These are phyloP conservation scores for Fopius arisanus DNA, from an alignment of 1,140 invertebrate genomes.

Conservation along the genomic window DNA sequence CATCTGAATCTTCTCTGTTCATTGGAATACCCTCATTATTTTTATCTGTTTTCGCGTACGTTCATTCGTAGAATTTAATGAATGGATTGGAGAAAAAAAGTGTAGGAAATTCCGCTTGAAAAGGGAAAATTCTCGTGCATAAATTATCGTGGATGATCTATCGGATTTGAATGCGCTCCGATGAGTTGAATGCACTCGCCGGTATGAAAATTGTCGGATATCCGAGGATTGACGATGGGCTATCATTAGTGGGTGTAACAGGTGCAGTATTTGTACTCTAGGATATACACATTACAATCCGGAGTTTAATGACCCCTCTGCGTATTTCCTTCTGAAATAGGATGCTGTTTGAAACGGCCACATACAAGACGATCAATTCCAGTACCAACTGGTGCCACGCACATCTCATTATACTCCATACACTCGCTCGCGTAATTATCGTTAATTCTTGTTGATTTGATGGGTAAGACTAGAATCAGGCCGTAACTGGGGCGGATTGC, in stretches of 20 bases:
- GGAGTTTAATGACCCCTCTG: background rate
- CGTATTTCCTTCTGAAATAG: background rate
- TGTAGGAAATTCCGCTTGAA: background rate
- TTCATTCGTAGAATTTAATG: no score
- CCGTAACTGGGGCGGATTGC: slow-evolving; percentile 6
- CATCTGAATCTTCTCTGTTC: no score
- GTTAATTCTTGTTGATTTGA: slow-evolving; percentile 56
- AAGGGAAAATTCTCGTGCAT: background rate
- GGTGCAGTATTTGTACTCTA: slow-evolving; percentile 3
- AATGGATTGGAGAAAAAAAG: no score
- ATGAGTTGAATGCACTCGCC: slow-evolving; percentile 9
- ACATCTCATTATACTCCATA: slow-evolving; percentile 36
- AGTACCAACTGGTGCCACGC: slow-evolving; percentile 38
- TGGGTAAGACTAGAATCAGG: slow-evolving; percentile 45
- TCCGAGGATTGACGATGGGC: background rate
- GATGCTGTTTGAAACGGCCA: background rate
- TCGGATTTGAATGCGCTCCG: background rate
- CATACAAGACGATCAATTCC: slow-evolving; percentile 1
- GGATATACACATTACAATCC: background rate
- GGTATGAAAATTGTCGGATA: slow-evolving; percentile 10
- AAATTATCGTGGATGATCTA: background rate
- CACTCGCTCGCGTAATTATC: slow-evolving; percentile 44
- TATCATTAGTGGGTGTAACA: slow-evolving; percentile 10
- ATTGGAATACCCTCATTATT: no score
- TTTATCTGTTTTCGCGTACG: no score